A percentile compares a stretch with the other conserved stretches of the same genome.
Conservation (phyloP, 2,113 vertebrate species). For the Gopherus evgoodei region DNA sequence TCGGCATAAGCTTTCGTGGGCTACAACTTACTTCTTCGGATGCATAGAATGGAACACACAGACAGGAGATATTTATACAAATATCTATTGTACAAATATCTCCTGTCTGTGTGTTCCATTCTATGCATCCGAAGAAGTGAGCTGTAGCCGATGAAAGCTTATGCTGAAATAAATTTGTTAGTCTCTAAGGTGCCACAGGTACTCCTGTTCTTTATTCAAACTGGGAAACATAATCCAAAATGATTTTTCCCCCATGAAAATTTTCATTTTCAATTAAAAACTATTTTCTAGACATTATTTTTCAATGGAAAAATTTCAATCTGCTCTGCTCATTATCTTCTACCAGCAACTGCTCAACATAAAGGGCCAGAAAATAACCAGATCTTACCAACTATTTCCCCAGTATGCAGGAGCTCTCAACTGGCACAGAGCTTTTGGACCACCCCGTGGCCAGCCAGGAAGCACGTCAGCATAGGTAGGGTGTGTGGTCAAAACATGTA, state of each 20-base stretch:
- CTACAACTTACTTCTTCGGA: too few species aligned
- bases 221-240: neutral
- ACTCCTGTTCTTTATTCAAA: neutral
- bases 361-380: neutral
- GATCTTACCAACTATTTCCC: neutral
- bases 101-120: too few species aligned
- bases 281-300: neutral
- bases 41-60: too few species aligned
- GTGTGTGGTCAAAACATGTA: neutral
- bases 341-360: neutral
- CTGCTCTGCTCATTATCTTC: neutral
- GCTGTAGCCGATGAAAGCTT: too few species aligned
- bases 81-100: too few species aligned
- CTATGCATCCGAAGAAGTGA: too few species aligned
- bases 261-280: neutral
- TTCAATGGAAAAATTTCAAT: neutral
- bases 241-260: neutral
- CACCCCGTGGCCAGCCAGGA: neutral
- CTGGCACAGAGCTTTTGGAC: neutral
- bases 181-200: too few species aligned
- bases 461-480: neutral
- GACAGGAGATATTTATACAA: too few species aligned
- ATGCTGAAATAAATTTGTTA: too few species aligned
- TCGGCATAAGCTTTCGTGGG: too few species aligned
- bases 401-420: neutral